These are phyloP conservation scores for Vulpes vulpes DNA, from an alignment of 2,113 vertebrate species.

Conservation along the genomic window DNA sequence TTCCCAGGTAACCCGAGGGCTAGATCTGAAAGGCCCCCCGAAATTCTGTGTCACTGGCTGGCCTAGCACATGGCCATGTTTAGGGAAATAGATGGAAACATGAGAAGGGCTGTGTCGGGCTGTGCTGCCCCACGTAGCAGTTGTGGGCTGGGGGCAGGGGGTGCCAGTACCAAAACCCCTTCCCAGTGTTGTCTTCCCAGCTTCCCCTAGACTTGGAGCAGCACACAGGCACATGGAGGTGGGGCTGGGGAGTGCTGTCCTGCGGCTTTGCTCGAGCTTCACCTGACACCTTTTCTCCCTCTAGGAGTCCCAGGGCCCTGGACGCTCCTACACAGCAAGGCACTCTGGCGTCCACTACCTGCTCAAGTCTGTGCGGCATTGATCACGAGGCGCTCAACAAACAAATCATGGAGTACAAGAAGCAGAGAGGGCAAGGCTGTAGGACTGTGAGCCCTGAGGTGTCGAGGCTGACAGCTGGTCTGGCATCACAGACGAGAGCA, in stretches of 20 bases:
- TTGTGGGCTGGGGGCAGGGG: no score
- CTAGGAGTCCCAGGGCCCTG: constrained; percentile 76
- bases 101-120: no score
- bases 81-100: background rate
- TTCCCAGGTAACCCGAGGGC: background rate
- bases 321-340: background rate
- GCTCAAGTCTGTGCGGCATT: constrained; percentile 86
- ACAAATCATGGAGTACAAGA: constrained; percentile 91
- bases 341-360: constrained; percentile 21
- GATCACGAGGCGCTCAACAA: constrained; percentile 90
- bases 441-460: accelerated
- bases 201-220: accelerated
- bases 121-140: no score
- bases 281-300: constrained; percentile 39
- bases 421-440: constrained; percentile 66
- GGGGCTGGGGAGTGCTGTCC: background rate
- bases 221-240: background rate
- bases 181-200: background rate
- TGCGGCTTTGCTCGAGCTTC: accelerated
- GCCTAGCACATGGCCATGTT: background rate
- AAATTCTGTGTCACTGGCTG: background rate
- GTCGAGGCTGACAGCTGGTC: constrained; percentile 44
- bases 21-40: accelerated
- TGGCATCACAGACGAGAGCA: constrained; percentile 80
- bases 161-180: no score